Evolutionary conservation across 2,797 vertebrate genomes (phyloP).

Genomic region (Heteromormyrus szaboi): DNA sequence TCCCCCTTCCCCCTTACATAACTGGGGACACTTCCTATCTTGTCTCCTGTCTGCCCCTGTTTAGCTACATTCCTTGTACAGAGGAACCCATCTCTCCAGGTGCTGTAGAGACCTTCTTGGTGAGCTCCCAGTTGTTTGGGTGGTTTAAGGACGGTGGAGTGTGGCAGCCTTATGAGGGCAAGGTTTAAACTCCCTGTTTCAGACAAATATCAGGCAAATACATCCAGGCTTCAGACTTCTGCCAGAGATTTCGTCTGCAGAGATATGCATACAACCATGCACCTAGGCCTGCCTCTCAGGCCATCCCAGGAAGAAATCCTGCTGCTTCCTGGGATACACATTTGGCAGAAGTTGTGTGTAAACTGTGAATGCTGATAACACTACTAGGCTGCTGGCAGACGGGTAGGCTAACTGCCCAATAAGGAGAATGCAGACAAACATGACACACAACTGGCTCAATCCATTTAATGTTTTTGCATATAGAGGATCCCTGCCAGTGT

Average conservation of each 20-base stretch:
- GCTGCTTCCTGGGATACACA: neutral
- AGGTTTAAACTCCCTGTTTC: neutral
- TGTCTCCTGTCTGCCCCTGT: slow-evolving; percentile 22
- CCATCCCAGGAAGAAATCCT: neutral
- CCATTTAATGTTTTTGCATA: neutral
- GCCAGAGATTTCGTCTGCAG: neutral
- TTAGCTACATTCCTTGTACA: neutral
- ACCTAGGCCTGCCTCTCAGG: neutral
- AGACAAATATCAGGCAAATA: neutral
- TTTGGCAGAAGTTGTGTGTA: neutral
- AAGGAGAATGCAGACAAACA: neutral
- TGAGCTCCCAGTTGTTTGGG: neutral
- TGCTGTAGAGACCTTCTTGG: neutral
- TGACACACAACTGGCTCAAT: neutral
- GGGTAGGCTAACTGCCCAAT: neutral
- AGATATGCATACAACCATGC: neutral
- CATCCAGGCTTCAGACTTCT: neutral
- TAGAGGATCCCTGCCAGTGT: neutral
- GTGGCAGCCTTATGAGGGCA: neutral
- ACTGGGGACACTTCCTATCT: slow-evolving; percentile 13
- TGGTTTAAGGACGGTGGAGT: neutral
- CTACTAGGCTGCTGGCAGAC: neutral
- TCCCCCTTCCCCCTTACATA: slow-evolving; percentile 31
- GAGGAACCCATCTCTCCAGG: neutral
- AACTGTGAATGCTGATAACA: neutral